Base-by-base conservation (phyloP, 1,140 invertebrate genomes). In the Bombus balteatus region DNA sequence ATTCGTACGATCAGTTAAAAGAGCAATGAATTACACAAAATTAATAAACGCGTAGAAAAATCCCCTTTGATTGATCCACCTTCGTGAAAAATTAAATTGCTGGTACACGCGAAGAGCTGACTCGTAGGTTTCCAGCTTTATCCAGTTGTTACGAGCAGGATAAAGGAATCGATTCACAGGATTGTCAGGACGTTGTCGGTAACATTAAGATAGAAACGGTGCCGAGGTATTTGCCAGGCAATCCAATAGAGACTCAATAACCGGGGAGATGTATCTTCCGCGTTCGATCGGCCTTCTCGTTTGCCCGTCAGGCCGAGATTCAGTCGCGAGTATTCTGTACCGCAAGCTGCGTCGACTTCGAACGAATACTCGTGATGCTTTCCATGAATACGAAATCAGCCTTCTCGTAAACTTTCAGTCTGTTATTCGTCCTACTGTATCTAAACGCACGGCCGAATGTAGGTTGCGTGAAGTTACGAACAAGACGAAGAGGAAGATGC, bases 381-480 rank as follows among this genome's bases (percentile, higher is more conserved):
- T 86, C 83, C 89, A 92, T 92, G 91, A 92, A 92, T 92, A 92
- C 90, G 68, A 43, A 87, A 92, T 92, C 85, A 92, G 86, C 71
- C 66, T 80, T 77, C 59, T 81, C 72, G 81, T 83, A 84, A 62
- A 89, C 84, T 89, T 89, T 65, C 88, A 83, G 76, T 82, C 88
- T 87, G 85, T 81, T 87, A 82, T 76, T 83, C 28, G 65, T 39
- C 70, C 47, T 22, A 53, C 62, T 65, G 73, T 47, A 41, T 53
- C 59, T 89, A 78, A 75, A 57, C 70, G 32, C 18, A 22, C 39
- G 18, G 18, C 1, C 28, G 72, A 41, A 73, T 73, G 41, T 73
- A 73, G 72, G 34, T 37, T 62, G 57, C 32, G 43, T 25, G 13
- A 39, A 76, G 47, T 53, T 34, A 37, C 22, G 34, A 53, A 53